Conservation (phyloP, 92 coral and sea anemone genomes). For the Palythoa heliodiscus region DNA sequence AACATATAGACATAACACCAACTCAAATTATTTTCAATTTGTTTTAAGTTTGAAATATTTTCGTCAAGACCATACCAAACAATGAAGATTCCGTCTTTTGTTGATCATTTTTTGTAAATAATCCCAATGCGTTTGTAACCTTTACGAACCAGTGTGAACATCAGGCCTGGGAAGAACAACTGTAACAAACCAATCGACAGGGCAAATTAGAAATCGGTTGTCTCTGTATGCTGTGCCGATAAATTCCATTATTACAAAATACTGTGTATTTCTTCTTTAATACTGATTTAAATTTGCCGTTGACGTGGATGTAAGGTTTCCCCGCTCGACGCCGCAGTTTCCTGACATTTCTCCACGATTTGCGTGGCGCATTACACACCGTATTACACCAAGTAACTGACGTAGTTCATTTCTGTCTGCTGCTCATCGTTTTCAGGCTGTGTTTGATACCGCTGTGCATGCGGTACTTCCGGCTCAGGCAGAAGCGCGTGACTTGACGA, state of each 20-base stretch:
- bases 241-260: not conserved
- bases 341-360: not conserved
- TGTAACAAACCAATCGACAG: not conserved
- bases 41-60: not conserved
- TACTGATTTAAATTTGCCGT: not conserved
- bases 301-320: not conserved
- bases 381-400: constrained; percentile 65
- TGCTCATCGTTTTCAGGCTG: constrained; percentile 63
- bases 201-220: not conserved
- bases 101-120: not conserved
- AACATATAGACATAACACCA: not conserved
- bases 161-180: not conserved
- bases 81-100: not conserved
- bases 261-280: not conserved
- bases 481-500: constrained; percentile 64
- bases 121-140: not conserved
- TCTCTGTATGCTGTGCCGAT: not conserved
- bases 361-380: not conserved
- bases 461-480: constrained; percentile 96
- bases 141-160: not conserved
- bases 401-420: constrained; percentile 79
- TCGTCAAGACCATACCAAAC: not conserved
- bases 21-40: not conserved
- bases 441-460: constrained; percentile 64
- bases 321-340: not conserved